A percentile compares a stretch with the other conserved stretches of the same genome.
phyloP scores from a whole-genome alignment of 1,140 invertebrate species.

The Brachionus paranguensis region DNA sequence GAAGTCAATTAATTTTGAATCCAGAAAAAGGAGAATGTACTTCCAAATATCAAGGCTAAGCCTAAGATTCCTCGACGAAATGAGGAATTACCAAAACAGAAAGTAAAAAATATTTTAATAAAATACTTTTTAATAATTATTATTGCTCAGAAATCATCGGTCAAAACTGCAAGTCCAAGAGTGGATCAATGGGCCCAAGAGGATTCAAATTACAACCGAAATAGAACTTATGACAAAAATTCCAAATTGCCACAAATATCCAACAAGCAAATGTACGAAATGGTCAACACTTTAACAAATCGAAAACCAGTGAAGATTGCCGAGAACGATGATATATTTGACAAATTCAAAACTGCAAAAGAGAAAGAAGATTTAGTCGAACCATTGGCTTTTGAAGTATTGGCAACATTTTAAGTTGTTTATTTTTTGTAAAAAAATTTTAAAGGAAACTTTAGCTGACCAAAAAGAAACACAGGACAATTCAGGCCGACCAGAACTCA shows the following conservation, averaged over 20 bases:
- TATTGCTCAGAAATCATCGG: not conserved
- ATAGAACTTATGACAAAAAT: conserved; percentile 3
- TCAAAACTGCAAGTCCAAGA: not conserved
- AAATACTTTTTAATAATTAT: not conserved
- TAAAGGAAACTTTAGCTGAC: not conserved
- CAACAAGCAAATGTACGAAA: conserved; percentile 13
- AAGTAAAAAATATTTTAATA: not conserved
- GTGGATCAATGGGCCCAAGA: not conserved
- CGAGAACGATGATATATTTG: conserved; percentile 23
- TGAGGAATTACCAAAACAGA: not conserved
- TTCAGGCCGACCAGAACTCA: not conserved
- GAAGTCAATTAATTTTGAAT: not conserved
- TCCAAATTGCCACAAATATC: not conserved
- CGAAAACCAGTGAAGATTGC: conserved; percentile 11
- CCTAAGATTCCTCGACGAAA: not conserved
- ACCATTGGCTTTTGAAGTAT: not conserved
- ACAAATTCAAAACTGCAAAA: not conserved
- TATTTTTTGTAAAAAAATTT: not conserved
- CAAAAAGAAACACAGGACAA: not conserved
- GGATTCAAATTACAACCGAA: not conserved
- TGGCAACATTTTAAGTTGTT: not conserved
- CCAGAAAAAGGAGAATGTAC: not conserved
- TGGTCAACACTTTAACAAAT: conserved; percentile 27
- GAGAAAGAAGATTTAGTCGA: not conserved
- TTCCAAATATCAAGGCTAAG: not conserved